Conservation (phyloP, 1,140 invertebrate genomes). For the Hylaeus anthracinus region DNA sequence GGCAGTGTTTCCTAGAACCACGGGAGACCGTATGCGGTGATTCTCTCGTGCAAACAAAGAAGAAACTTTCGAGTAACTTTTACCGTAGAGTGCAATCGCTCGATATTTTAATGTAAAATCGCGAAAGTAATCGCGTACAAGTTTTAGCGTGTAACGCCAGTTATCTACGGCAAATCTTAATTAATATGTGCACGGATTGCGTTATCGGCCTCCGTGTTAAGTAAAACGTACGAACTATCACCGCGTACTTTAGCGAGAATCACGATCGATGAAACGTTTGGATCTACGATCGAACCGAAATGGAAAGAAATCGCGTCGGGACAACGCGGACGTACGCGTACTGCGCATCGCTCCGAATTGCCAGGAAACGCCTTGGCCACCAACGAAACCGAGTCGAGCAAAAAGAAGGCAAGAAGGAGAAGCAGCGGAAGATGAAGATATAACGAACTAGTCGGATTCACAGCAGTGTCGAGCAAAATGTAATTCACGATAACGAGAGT, state of each 20-base stretch:
- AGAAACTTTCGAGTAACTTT: neutral
- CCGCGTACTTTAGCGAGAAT: constrained; percentile 1
- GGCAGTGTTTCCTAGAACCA: constrained; percentile 64
- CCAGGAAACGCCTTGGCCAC: constrained; percentile 53
- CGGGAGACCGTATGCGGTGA: constrained; percentile 22
- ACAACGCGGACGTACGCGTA: constrained; percentile 29
- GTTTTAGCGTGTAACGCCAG: neutral
- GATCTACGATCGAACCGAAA: neutral
- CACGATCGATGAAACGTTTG: neutral
- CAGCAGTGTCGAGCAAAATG: too few relatives aligned
- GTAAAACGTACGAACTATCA: constrained; percentile 15
- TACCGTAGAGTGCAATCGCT: neutral
- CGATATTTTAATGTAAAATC: neutral
- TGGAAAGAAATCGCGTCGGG: neutral
- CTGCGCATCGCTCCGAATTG: constrained; percentile 44
- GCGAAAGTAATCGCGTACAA: neutral
- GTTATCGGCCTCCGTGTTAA: neutral
- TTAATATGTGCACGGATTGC: neutral
- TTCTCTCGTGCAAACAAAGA: neutral
- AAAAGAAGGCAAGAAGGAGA: constrained; percentile 15
- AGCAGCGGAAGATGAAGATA: constrained; percentile 37
- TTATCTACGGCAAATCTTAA: constrained; percentile 2
- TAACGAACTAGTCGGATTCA: constrained; percentile 1
- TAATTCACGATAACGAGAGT: too few relatives aligned
- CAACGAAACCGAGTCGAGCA: constrained; percentile 21